Evolutionary conservation across 2,888 invertebrate genomes (phyloP), one percentile per base, ranked within the genome.

Genomic region (Mythimna vitellina): DNA sequence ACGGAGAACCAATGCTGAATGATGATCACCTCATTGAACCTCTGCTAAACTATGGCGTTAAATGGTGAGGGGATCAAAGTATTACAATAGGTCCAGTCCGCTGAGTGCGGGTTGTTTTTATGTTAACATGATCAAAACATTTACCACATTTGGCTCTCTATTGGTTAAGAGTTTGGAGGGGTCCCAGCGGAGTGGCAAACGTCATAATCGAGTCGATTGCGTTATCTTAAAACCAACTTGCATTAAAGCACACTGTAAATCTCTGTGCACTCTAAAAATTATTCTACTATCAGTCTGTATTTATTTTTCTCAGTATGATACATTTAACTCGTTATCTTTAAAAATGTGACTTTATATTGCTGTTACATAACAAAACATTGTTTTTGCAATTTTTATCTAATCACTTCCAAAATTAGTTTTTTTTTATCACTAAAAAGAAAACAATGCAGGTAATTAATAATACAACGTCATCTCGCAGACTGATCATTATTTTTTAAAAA

Each of bases 41-140:
- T 0, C 96, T 99, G 8, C 94, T 98, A 29, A 99, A 99, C 94
- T 99, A 98, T 96, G 99, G 99, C 68, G 97, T 99, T 3, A 99
- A 99, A 97, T 99, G 99, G 98, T 98, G 94, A 95, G 91, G 12
- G 9, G 4, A 53, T 51, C 3, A n/a, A 20, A 9, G 8, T n/a
- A 6, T 51, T 9, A 51, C 20, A n/a, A n/a, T n/a, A 51, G n/a
- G 8, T 3, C n/a, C 1, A 20, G 6, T n/a, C 5, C 6, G 17
- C 17, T 46, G 6, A 46, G 14, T 42, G 38, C 12, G 8, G 8
- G 32, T 35, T 35, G 6, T 35, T 35, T 35, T 35, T 35, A 35
- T 35, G 32, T 35, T 35, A 35, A 35, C 32, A 8, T 35, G 32
- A 35, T 35, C 6, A 7, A 35, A 35, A 35, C 32, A 29, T 25